These are phyloP conservation scores for Macrotus californicus DNA, from an alignment of 2,113 vertebrate species.

Conservation along the genomic window DNA sequence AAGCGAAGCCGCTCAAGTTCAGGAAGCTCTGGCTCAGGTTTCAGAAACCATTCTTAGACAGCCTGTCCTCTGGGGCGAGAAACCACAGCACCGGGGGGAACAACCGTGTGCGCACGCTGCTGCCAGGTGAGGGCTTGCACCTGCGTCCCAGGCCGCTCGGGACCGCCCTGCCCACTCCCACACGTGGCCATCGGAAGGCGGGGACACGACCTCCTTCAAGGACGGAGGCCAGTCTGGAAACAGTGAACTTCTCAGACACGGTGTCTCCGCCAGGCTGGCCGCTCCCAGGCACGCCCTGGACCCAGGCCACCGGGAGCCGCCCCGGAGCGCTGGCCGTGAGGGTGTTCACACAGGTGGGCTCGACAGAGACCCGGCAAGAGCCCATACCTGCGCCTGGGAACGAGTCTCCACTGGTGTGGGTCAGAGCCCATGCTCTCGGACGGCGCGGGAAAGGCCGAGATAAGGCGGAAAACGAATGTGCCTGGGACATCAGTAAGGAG, in stretches of 20 bases:
- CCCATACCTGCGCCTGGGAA: background rate
- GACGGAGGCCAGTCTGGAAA: background rate
- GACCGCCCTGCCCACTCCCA: accelerated
- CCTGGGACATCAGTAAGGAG: background rate
- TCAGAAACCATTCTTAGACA: background rate
- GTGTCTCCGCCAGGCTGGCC: background rate
- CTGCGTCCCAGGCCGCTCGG: background rate
- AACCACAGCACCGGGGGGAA: background rate
- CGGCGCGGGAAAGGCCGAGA: background rate
- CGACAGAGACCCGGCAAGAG: accelerated
- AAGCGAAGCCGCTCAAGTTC: background rate
- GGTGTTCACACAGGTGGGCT: background rate
- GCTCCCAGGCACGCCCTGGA: background rate
- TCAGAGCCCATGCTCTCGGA: accelerated
- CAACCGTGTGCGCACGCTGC: background rate
- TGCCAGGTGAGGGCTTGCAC: conserved; percentile 38
- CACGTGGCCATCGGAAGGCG: accelerated
- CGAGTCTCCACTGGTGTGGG: accelerated
- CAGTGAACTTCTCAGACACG: accelerated
- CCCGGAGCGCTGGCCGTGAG: accelerated
- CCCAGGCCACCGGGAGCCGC: background rate
- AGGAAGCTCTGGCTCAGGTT: background rate
- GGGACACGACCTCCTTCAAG: background rate
- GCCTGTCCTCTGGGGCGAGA: background rate
- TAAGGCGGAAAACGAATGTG: background rate